phyloP scores from a whole-genome alignment of 2,888 invertebrate species.

The Lithophane leautieri region DNA sequence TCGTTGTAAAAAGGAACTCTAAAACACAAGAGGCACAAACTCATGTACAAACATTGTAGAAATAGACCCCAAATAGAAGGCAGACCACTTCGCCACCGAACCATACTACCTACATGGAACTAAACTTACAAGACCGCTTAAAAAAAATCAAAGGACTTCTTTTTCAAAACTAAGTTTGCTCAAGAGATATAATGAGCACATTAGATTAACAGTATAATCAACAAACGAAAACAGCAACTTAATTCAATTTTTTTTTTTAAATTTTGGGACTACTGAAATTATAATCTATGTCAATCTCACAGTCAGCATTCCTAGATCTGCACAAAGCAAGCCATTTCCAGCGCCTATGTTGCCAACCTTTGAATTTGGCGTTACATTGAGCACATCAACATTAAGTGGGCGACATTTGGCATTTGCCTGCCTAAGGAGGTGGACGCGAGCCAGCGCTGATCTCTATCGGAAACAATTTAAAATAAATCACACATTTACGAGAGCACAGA shows the following conservation, averaged over 20 bases:
- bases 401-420: constrained; percentile 56
- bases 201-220: neutral
- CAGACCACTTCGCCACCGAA: too few relatives aligned
- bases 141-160: neutral
- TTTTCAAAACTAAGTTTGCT: too few relatives aligned
- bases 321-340: constrained; percentile 20
- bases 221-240: neutral
- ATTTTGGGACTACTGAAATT: too few relatives aligned
- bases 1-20: too few relatives aligned
- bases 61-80: too few relatives aligned
- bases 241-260: too few relatives aligned
- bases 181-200: too few relatives aligned
- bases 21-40: too few relatives aligned
- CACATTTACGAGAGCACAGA: constrained; percentile 65
- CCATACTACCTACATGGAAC: too few relatives aligned
- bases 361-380: constrained; percentile 44
- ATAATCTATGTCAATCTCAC: neutral
- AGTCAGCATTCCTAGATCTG: constrained; percentile 4
- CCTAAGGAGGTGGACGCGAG: constrained; percentile 53
- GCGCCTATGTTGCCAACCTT: constrained; percentile 41
- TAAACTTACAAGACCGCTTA: too few relatives aligned
- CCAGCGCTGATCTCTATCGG: constrained; percentile 65
- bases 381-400: constrained; percentile 28
- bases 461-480: constrained; percentile 67
- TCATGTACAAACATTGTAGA: too few relatives aligned